Evolutionary conservation across 2,797 vertebrate genomes (phyloP), one percentile per base, ranked within the genome.

Genomic region (Melanotaenia trifasciata): DNA sequence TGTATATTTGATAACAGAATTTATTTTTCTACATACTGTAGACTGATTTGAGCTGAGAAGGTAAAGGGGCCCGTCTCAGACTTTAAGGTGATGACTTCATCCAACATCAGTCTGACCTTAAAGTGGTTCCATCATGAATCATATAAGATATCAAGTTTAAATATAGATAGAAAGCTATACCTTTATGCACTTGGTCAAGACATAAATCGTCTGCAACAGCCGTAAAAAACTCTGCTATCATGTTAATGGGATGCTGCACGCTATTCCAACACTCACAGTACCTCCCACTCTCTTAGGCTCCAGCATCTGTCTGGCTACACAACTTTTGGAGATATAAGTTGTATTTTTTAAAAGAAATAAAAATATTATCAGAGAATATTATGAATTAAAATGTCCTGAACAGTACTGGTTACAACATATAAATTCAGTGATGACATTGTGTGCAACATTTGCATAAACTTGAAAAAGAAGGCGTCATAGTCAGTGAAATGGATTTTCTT

Each of bases 31-130:
- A 24, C 9, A 58, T 8, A n/a, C 57, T 61, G 58, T 14, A 36
- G 12, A 22, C 11, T 72, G 3, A 26, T n/a, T 61, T 57, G 45
- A 69, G 14, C 5, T 11, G 22, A 65, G 70, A 18, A 62, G 59
- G 64, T n/a, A 78, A 54, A 64, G 53, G 40, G 38, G 38, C 13
- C 22, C 53, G 20, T 54, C 64, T 66, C 30, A 64, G 43, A 77
- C 75, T 81, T 71, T 67, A 68, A 77, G 64, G 28, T 68, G 66
- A 85, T 80, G 80, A 76, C 80, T 84, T 85, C 66, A 73, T 58
- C 83, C 51, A 73, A 67, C 75, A 78, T 84, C 85, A 80, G 78
- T 61, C 53, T 87, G 90, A 90, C 90, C 92, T 92, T 93, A 86
- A 89, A 64, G 45, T 76, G 68, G 79, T 83, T 72, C 51, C 6